A percentile compares a stretch with the other conserved stretches of the same genome.
Evolutionary conservation across 1,140 invertebrate species (phyloP).

Genomic region (Ceratosolen solmsi): DNA sequence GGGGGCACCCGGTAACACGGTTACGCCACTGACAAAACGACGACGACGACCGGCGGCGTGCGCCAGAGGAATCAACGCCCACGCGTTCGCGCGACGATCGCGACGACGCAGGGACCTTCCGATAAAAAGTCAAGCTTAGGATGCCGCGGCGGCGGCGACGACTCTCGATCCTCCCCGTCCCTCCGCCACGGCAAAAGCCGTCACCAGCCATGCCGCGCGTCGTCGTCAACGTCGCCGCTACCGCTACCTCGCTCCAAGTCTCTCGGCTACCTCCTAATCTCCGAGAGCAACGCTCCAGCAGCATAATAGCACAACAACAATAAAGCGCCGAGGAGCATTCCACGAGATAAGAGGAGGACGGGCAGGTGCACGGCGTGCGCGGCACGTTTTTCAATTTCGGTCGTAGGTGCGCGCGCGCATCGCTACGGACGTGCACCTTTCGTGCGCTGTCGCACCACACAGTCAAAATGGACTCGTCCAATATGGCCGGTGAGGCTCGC

Average conservation of each 20-base stretch:
- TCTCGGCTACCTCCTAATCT: too few species aligned
- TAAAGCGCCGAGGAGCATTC: background rate
- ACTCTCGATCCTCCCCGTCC: too few species aligned
- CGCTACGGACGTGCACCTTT: background rate
- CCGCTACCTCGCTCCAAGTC: too few species aligned
- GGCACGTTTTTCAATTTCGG: background rate
- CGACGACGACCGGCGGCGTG: slow-evolving; percentile 21
- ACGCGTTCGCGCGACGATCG: slow-evolving; percentile 47
- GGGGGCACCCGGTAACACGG: slow-evolving; percentile 36
- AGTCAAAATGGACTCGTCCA: slow-evolving; percentile 49
- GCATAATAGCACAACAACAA: background rate
- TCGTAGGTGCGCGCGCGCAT: background rate
- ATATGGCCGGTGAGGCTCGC: slow-evolving; percentile 41
- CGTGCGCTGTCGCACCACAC: slow-evolving; percentile 21
- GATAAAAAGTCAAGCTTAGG: background rate
- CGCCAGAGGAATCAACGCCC: slow-evolving; percentile 45
- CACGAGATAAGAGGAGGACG: background rate
- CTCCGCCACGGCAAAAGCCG: too few species aligned
- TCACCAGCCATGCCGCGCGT: too few species aligned
- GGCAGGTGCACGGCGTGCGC: background rate
- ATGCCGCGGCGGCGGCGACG: background rate
- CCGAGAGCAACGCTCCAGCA: too few species aligned
- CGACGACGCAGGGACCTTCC: background rate
- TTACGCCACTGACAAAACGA: slow-evolving; percentile 41
- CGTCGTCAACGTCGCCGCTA: background rate